phyloP scores from a whole-genome alignment of 2,888 invertebrate genomes.

The Trissolcus japonicus region DNA sequence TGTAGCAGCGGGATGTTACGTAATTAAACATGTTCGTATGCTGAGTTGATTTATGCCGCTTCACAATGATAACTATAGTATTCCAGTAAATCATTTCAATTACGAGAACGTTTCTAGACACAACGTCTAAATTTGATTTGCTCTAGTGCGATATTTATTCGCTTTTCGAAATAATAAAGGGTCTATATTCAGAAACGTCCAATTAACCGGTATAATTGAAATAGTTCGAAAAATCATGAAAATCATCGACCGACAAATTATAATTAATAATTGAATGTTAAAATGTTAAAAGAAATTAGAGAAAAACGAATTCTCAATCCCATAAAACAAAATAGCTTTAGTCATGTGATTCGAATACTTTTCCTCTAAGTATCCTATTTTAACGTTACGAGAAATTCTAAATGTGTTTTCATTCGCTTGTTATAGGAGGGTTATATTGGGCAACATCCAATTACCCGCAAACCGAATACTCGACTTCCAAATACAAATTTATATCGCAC shows the following conservation, averaged over 20 bases:
- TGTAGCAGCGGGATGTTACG: slow-evolving; percentile 8
- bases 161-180: slow-evolving; percentile 8
- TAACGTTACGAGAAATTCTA: neutral
- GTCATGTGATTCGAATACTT: neutral
- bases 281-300: too few species aligned
- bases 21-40: slow-evolving; percentile 5
- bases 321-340: too few species aligned
- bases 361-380: neutral
- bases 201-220: slow-evolving; percentile 9
- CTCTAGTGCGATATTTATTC: slow-evolving; percentile 15
- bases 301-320: too few species aligned
- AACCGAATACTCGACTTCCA: slow-evolving; percentile 35
- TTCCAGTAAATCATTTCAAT: slow-evolving; percentile 35
- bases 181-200: slow-evolving; percentile 17
- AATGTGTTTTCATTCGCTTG: slow-evolving; percentile 8
- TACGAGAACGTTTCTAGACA: slow-evolving; percentile 3
- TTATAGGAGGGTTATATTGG: slow-evolving; percentile 43
- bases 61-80: slow-evolving; percentile 9
- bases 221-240: neutral
- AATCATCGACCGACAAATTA: neutral
- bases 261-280: neutral
- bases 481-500: slow-evolving; percentile 46
- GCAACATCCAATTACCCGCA: slow-evolving; percentile 39
- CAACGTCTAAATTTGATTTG: slow-evolving; percentile 27
- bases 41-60: slow-evolving; percentile 18